These are phyloP conservation scores for Stomatorhinus walkeri DNA, from an alignment of 2,797 vertebrate species.

Conservation along the genomic window DNA sequence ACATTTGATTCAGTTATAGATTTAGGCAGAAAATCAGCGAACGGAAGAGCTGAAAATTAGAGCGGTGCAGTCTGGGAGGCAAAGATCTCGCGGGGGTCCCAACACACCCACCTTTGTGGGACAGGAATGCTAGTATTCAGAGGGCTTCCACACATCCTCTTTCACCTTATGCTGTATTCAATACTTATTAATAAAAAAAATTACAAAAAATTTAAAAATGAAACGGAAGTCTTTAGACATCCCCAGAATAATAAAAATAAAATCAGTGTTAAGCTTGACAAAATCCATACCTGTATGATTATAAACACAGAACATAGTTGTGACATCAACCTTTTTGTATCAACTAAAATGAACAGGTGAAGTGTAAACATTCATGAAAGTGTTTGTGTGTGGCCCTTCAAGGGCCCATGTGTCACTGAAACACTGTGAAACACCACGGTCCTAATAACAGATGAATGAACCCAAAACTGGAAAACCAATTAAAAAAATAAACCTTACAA, in stretches of 20 bases:
- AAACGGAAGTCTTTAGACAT: not conserved
- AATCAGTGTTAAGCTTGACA: not conserved
- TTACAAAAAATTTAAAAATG: not conserved
- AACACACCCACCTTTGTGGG: not conserved
- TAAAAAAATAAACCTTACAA: conserved; percentile 37
- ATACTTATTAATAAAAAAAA: not conserved
- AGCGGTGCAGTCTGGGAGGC: not conserved
- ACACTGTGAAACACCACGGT: not conserved
- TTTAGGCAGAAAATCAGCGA: not conserved
- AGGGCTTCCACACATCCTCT: not conserved
- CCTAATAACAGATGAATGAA: not conserved
- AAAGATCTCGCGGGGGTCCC: not conserved
- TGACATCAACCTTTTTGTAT: not conserved
- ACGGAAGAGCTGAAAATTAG: not conserved
- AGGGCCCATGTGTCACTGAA: not conserved
- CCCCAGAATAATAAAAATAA: not conserved
- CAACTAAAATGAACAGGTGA: not conserved
- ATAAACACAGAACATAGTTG: not conserved
- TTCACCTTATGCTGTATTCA: not conserved
- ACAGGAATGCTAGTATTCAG: not conserved
- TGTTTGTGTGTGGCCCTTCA: conserved; percentile 37
- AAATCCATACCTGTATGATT: not conserved
- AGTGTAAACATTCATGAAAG: not conserved
- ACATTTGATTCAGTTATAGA: not conserved
- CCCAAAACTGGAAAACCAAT: conserved; percentile 35